Conservation (phyloP, 1,140 invertebrate species). For the Bombus waltoni region DNA sequence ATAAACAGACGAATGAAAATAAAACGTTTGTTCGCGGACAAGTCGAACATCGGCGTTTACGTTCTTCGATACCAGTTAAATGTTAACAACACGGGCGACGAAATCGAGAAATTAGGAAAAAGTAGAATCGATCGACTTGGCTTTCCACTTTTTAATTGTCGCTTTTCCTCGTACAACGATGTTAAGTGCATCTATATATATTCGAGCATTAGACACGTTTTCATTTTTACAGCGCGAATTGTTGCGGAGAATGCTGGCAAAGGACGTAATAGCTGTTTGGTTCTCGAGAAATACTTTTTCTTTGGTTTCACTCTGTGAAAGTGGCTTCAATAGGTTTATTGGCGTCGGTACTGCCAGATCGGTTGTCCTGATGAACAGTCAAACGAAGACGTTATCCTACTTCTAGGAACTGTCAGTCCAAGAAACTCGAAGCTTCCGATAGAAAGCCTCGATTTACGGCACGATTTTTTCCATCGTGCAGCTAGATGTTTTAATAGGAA, state of each 20-base stretch:
- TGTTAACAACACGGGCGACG: no score
- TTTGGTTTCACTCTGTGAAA: constrained; percentile 36
- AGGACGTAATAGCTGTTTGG: constrained; percentile 7
- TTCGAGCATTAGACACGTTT: not conserved
- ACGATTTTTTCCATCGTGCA: not conserved
- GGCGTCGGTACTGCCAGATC: constrained; percentile 14
- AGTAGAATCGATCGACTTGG: no score
- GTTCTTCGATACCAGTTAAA: no score
- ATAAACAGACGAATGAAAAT: no score
- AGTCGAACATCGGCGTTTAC: no score
- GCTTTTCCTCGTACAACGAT: not conserved
- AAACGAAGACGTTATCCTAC: constrained; percentile 27
- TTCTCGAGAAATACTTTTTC: constrained; percentile 31
- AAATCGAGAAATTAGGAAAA: no score
- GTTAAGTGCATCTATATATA: not conserved
- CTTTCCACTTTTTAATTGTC: no score
- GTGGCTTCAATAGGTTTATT: constrained; percentile 17
- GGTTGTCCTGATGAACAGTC: constrained; percentile 10
- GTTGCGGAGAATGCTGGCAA: not conserved
- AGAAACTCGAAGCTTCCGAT: not conserved
- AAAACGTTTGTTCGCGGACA: no score
- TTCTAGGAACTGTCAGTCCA: constrained; percentile 12
- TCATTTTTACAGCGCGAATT: constrained; percentile 3
- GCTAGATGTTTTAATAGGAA: not conserved
- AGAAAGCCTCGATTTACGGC: constrained; percentile 14